Evolutionary conservation across 1,140 invertebrate genomes (phyloP).

Genomic region (Polypedilum pembai): DNA sequence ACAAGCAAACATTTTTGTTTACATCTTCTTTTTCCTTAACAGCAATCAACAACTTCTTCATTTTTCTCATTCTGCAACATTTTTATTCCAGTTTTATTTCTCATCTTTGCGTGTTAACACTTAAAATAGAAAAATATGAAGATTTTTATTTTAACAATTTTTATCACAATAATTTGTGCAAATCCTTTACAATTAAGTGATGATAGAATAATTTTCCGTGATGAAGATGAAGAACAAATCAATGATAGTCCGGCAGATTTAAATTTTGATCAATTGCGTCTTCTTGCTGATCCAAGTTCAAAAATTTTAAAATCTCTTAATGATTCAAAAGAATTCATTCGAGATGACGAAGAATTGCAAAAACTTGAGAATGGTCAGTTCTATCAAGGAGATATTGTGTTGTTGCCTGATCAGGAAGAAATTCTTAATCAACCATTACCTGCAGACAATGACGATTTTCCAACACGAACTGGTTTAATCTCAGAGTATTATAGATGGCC

Average conservation of each 20-base stretch:
- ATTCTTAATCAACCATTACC: not conserved
- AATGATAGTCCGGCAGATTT: not conserved
- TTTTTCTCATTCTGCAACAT: too few species aligned
- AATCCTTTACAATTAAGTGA: not conserved
- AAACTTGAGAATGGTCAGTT: not conserved
- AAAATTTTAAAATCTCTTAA: not conserved
- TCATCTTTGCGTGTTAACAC: too few species aligned
- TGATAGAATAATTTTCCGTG: not conserved
- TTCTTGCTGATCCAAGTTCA: not conserved
- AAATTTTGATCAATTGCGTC: not conserved
- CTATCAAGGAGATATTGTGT: conserved; percentile 30
- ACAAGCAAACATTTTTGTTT: too few species aligned
- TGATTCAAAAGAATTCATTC: not conserved
- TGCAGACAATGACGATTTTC: not conserved
- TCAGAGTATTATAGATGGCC: conserved; percentile 33
- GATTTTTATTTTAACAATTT: not conserved
- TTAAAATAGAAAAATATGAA: not conserved
- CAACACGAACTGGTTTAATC: conserved; percentile 10
- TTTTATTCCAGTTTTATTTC: not conserved
- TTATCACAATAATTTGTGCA: not conserved
- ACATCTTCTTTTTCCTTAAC: too few species aligned
- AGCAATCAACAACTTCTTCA: too few species aligned
- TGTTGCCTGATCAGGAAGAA: not conserved
- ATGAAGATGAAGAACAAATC: not conserved
- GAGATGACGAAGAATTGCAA: not conserved